phyloP scores from a whole-genome alignment of 2,888 invertebrate genomes.

The Lochmaea crataegi region DNA sequence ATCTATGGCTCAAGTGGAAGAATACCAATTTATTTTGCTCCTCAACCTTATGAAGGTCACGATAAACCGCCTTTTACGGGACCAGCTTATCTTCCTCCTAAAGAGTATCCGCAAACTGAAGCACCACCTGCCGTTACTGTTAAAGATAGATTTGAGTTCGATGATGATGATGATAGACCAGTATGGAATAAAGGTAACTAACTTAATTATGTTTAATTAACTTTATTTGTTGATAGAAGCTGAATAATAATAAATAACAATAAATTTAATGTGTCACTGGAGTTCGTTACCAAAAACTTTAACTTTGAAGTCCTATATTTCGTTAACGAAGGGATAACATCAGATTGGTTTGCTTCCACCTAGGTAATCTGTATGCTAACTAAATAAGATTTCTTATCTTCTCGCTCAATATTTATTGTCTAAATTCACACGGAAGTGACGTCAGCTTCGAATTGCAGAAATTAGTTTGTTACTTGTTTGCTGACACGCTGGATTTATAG shows the following conservation, averaged over 20 bases:
- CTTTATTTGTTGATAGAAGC: too few species aligned
- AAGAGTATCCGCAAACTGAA: slow-evolving; percentile 21
- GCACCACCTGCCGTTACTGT: slow-evolving; percentile 28
- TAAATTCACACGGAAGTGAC: neutral
- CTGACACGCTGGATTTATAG: neutral
- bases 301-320: too few species aligned
- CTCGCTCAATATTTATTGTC: neutral
- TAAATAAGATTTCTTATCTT: neutral
- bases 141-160: slow-evolving; percentile 35
- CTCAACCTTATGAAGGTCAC: slow-evolving; percentile 56
- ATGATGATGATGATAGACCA: slow-evolving; percentile 55
- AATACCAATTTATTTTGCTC: slow-evolving; percentile 59
- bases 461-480: neutral
- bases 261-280: too few species aligned
- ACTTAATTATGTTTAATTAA: too few species aligned
- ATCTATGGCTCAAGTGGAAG: slow-evolving; percentile 56
- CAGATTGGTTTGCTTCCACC: neutral
- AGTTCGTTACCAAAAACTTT: too few species aligned
- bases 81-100: slow-evolving; percentile 56
- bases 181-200: slow-evolving; percentile 54
- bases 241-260: too few species aligned
- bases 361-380: neutral
- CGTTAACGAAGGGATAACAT: neutral
- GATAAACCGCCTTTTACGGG: slow-evolving; percentile 51
- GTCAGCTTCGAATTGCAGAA: neutral